phyloP scores from a whole-genome alignment of 2,888 invertebrate species.

The Odontocolon sp. region DNA sequence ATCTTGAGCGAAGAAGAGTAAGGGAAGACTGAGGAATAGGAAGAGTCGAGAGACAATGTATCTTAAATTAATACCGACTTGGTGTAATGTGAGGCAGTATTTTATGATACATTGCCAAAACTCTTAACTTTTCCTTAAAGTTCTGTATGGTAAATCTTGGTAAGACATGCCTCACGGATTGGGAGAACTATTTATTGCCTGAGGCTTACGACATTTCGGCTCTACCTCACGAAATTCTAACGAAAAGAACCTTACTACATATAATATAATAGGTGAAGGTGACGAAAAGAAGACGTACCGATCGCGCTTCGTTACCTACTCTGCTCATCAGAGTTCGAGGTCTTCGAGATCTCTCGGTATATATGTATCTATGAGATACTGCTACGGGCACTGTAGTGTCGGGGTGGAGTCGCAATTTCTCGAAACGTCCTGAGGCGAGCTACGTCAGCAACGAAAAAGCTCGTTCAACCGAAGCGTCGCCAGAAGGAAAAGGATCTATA shows the following conservation, averaged over 20 bases:
- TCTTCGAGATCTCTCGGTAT: too few relatives aligned
- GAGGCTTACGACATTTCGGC: too few relatives aligned
- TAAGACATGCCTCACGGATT: too few relatives aligned
- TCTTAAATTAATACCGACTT: conserved; percentile 9
- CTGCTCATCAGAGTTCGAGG: too few relatives aligned
- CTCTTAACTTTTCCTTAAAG: not conserved
- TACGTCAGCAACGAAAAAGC: conserved; percentile 1
- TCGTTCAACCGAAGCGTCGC: not conserved
- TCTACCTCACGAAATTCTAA: too few relatives aligned
- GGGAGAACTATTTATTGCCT: too few relatives aligned
- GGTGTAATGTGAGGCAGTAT: conserved; percentile 25
- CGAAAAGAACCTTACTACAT: too few relatives aligned
- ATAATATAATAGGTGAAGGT: too few relatives aligned
- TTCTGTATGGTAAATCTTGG: too few relatives aligned
- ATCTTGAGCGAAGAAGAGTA: conserved; percentile 33
- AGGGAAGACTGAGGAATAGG: conserved; percentile 40
- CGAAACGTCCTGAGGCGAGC: not conserved
- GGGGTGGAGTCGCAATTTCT: not conserved
- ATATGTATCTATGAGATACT: not conserved
- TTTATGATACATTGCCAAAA: conserved; percentile 32
- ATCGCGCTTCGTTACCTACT: too few relatives aligned
- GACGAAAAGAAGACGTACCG: too few relatives aligned
- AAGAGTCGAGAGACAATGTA: too few relatives aligned
- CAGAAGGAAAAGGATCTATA: not conserved
- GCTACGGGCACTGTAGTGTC: not conserved